phyloP scores from a whole-genome alignment of 1,140 invertebrate genomes.

The Lepidurus arcticus region DNA sequence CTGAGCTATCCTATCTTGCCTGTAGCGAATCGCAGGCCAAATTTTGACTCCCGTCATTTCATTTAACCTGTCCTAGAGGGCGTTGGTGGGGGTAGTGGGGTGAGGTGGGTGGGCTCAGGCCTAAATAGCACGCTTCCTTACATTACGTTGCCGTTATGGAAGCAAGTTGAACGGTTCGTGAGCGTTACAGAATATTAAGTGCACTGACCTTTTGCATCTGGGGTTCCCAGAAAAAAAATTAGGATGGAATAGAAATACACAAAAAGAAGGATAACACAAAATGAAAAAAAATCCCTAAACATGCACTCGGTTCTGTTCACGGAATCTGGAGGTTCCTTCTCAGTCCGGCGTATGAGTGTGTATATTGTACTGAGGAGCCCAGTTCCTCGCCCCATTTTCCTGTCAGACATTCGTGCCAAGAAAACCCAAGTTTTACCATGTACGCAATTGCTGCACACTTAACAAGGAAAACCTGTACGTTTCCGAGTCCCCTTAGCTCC shows the following conservation, averaged over 20 bases:
- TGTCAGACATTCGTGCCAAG: too few species aligned
- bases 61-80: background rate
- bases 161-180: background rate
- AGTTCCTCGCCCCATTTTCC: too few species aligned
- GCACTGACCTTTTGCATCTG: background rate
- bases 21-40: background rate
- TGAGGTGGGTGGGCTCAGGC: background rate
- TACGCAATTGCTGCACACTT: too few species aligned
- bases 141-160: background rate
- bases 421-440: too few species aligned
- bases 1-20: background rate
- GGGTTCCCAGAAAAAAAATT: background rate
- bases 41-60: background rate
- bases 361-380: too few species aligned
- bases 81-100: background rate
- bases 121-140: background rate
- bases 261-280: too few species aligned
- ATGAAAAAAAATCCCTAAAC: too few species aligned
- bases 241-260: background rate
- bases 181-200: background rate
- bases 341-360: too few species aligned
- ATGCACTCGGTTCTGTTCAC: too few species aligned
- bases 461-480: too few species aligned
- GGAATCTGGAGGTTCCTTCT: too few species aligned
- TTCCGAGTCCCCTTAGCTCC: too few species aligned